These are phyloP conservation scores for Agonopterix arenella DNA, from an alignment of 2,888 invertebrate genomes.

Conservation along the genomic window DNA sequence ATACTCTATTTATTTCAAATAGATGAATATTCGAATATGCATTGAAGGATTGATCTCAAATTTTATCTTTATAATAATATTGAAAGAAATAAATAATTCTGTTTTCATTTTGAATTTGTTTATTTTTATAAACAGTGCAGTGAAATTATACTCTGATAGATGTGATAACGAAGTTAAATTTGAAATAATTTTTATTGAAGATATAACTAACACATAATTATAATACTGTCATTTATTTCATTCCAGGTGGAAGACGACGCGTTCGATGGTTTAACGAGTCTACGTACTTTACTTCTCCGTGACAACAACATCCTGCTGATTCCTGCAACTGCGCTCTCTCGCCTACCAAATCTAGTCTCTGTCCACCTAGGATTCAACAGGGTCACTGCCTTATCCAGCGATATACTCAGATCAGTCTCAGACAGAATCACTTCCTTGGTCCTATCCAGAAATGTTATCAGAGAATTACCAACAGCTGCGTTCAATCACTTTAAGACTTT, in stretches of 20 bases:
- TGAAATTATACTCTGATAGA: neutral
- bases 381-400: slow-evolving; percentile 89
- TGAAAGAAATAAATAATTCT: too few species aligned
- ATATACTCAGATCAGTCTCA: slow-evolving; percentile 84
- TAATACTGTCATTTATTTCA: slow-evolving; percentile 3
- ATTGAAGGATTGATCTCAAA: too few species aligned
- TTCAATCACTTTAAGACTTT: slow-evolving; percentile 88
- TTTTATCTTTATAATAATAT: too few species aligned
- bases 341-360: slow-evolving; percentile 83
- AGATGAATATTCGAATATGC: too few species aligned
- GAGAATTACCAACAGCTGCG: slow-evolving; percentile 88
- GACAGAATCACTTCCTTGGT: slow-evolving; percentile 84
- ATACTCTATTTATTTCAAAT: too few species aligned
- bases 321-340: slow-evolving; percentile 88
- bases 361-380: slow-evolving; percentile 91
- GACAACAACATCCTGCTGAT: slow-evolving; percentile 93
- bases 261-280: slow-evolving; percentile 86
- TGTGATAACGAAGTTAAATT: neutral
- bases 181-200: too few species aligned
- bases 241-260: slow-evolving; percentile 91
- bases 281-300: slow-evolving; percentile 86
- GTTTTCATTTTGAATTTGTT: too few species aligned
- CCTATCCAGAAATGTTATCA: slow-evolving; percentile 89
- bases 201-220: neutral
- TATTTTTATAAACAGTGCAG: neutral